Base-by-base conservation (phyloP, 64 coral and sea anemone genomes). In the Catalaphyllia jardinei region DNA sequence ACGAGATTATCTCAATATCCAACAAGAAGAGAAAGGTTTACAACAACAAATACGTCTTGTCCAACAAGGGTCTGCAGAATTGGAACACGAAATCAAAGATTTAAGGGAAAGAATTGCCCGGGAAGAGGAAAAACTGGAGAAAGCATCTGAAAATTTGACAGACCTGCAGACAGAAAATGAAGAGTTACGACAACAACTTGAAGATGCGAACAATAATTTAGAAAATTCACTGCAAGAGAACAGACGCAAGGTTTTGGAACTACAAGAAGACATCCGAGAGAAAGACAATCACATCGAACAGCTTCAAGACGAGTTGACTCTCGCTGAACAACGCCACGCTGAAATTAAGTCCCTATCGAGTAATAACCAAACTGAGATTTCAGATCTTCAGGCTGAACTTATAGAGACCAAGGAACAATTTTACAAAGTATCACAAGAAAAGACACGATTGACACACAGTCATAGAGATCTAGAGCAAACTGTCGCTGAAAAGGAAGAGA, bases 91-190 rank as follows among this genome's bases (percentile, higher is more conserved):
- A 83, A 33, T 83, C 2, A 72, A 76, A 19, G 39, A 57, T 16
- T 88, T 49, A 49, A 73, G 81, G 71, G 80, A 77, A 73, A 91
- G 54, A 77, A 60, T 89, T 24, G 76, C 77, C 31, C 76, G 87
- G 29, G 49, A 87, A 55, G 79, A 73, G 31, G 65, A 93, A 13
- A 84, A 89, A 22, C 54, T 74, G 31, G 39, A 76, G 20, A 63
- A 49, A 75, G 71, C 81, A n/a, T n/a, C 74, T 14, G 78, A 89
- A 35, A 89, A 52, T 67, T 77, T 84, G 24, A 20, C 83, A 29
- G 71, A 93, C 17, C 2, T 91, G 28, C 63, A 87, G 42, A 60
- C 30, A n/a, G 38, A 93, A 88, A 96, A 93, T 52, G 51, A 87
- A n/a, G 29, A 93, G 22, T 80, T 93, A 51, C 16, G 74, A 62